Base-by-base conservation (phyloP, 2,797 vertebrate genomes). In the Cossypha polioptera region DNA sequence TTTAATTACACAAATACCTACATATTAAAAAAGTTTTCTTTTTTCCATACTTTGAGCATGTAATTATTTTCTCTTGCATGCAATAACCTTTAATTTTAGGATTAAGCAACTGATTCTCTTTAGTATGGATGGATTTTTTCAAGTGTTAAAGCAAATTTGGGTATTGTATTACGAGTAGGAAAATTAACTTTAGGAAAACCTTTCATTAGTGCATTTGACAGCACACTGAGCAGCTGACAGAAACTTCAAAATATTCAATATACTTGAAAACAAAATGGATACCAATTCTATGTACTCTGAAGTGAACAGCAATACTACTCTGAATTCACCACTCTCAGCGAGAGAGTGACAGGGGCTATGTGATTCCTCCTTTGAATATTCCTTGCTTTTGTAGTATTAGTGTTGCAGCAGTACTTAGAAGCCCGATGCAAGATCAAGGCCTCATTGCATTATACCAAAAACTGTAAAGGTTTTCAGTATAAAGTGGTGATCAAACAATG, bases 1-100 rank as follows among this genome's bases (percentile, higher is more conserved):
- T 98, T 98, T 98, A 98, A 98, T 98, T 98, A 98, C 96, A 98
- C 97, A 98, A 98, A 98, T 98, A 98, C 97, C 98, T 98, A 97
- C 98, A 98, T 98, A 98, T 98, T 98, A 94, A 97, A 98, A 98
- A 98, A 97, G 96, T 98, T 98, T 98, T 95, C 93, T 97, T 97
- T 97, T 98, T 98, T 98, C 96, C 97, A 97, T 98, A 98, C 95
- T 98, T 98, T 97, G 97, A 98, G 97, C 97, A 98, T 98, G 97
- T 98, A 98, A 98, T 98, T 98, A 98, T 98, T 98, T 98, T 98
- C 96, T 97, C 97, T 98, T 98, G 97, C 97, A 98, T 97, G 97
- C 98, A 98, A 97, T 98, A 98, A 98, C 97, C 97, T 98, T 98
- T 98, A 98, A 98, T 98, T 98, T 98, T 98, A 97, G 98, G 98